phyloP scores from a whole-genome alignment of 2,797 vertebrate species.

The Sciurus vulgaris region DNA sequence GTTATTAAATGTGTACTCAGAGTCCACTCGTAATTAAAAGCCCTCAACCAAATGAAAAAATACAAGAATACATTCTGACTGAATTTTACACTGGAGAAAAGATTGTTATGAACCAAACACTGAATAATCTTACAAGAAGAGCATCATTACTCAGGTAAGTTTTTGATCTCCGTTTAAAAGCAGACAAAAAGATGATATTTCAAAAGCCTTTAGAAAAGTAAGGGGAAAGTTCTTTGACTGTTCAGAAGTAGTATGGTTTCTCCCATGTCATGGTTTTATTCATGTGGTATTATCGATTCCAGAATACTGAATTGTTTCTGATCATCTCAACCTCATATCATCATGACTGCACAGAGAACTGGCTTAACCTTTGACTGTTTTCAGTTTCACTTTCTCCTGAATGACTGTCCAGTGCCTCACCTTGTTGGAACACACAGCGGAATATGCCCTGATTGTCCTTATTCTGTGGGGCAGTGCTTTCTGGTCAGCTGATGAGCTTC shows the following conservation, averaged over 20 bases:
- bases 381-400: neutral
- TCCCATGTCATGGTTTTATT: neutral
- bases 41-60: neutral
- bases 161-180: conserved; percentile 10
- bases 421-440: neutral
- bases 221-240: neutral
- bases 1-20: conserved; percentile 7
- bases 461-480: neutral
- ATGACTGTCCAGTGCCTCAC: neutral
- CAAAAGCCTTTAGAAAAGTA: neutral
- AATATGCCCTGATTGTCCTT: too few species aligned
- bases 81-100: neutral
- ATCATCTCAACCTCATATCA: neutral
- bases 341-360: neutral
- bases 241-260: neutral
- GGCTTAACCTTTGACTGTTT: neutral
- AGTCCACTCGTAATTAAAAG: conserved; percentile 40
- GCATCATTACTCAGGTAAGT: neutral
- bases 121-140: conserved; percentile 28
- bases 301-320: conserved; percentile 8
- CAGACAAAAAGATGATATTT: neutral
- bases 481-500: neutral
- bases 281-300: neutral
- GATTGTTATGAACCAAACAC: conserved; percentile 5
- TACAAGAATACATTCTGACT: neutral